phyloP scores from a whole-genome alignment of 1,140 invertebrate genomes.

The Rhysida immarginata region DNA sequence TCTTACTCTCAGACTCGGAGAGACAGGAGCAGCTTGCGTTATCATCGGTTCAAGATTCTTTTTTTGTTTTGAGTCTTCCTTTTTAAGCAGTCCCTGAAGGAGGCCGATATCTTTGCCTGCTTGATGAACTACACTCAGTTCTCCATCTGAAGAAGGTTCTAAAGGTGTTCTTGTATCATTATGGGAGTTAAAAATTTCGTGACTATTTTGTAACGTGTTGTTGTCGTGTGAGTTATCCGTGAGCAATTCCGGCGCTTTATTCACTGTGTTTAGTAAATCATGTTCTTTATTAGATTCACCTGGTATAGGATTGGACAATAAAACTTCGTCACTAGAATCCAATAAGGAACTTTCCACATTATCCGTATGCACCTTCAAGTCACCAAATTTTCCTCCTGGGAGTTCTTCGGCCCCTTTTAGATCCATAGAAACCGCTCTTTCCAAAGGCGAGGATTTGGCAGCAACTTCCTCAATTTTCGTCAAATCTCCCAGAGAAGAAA shows the following conservation, averaged over 20 bases:
- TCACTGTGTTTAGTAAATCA: too few species aligned
- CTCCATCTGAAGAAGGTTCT: too few species aligned
- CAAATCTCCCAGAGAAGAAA: conserved; percentile 60
- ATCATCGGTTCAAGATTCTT: background rate
- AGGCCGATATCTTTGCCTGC: too few species aligned
- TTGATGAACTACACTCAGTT: too few species aligned
- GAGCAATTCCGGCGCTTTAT: too few species aligned
- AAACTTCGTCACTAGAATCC: background rate
- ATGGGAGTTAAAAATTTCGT: too few species aligned
- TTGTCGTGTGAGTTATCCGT: too few species aligned
- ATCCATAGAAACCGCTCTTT: conserved; percentile 64
- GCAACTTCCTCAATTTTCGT: conserved; percentile 47
- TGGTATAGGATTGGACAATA: background rate
- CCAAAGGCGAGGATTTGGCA: conserved; percentile 39
- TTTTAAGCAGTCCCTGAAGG: too few species aligned
- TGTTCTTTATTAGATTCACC: too few species aligned
- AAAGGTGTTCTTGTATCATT: too few species aligned
- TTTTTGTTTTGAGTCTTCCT: background rate
- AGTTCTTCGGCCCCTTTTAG: conserved; percentile 39
- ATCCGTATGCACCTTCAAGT: background rate
- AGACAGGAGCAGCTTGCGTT: background rate
- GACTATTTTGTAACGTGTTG: too few species aligned
- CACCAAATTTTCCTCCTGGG: background rate
- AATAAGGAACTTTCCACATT: background rate
- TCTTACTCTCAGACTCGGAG: background rate